Evolutionary conservation across 2,888 invertebrate genomes (phyloP), one percentile per base, ranked within the genome.

Genomic region (Aproaerema taeniolella): DNA sequence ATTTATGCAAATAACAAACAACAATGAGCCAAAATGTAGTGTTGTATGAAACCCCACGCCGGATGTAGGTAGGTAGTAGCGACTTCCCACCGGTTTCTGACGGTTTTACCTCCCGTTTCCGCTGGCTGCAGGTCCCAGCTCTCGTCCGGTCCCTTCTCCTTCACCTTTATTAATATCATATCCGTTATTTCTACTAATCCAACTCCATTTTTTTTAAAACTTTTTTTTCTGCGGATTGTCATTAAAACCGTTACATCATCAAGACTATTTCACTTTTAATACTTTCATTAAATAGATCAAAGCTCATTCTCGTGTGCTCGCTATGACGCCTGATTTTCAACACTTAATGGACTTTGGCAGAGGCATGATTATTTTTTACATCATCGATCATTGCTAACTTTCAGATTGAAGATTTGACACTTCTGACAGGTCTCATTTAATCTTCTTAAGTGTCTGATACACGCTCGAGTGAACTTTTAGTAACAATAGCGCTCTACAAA

Each of bases 1-100:
- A 75, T 72, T 73, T 75, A 75, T 73, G 75, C 60, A 73, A 75
- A 76, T 71, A 68, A 58, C 58, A 52, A 61, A 61, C 68, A 72
- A 75, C 74, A 76, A 73, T 70, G 70, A 67, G 61, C 61, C 59
- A 56, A 71, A 73, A 71, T 71, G 70, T 68, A 71, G 58, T 34
- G 14, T 58, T 68, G 60, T 63, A 61, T 61, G 59, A 59, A 61
- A 55, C 57, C 56, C 57, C 62, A 57, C 61, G 48, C 61, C 70
- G 75, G 75, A 75, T 56, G 64, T 71, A 63, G n/a, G n/a, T n/a
- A n/a, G n/a, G n/a, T n/a, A n/a, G n/a, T 59, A 51, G 64, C 58
- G 61, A 67, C 71, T 74, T 73, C 70, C 73, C 58, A 59, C 54
- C 58, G 60, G 66, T 58, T 61, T 60, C 68, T 62, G 70, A 55